A percentile compares a stretch with the other conserved stretches of the same genome.
Evolutionary conservation across 2,888 invertebrate genomes (phyloP).

Genomic region (Phengaris alcon): DNA sequence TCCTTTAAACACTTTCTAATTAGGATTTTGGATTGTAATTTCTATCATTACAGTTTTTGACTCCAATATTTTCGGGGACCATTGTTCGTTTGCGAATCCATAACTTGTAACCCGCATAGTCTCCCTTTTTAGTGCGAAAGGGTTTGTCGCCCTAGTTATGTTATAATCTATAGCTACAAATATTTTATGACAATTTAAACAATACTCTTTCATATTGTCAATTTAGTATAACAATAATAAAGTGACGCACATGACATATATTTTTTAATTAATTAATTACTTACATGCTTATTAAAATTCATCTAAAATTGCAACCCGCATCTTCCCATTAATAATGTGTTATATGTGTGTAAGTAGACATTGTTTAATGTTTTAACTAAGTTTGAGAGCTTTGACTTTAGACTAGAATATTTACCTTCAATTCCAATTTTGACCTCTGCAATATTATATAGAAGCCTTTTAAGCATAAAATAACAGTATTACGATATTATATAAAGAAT

Average conservation of each 20-base stretch:
- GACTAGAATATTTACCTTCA: too few species aligned
- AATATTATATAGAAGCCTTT: not conserved
- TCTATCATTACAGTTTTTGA: not conserved
- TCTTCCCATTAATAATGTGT: not conserved
- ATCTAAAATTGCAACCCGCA: slow-evolving; percentile 11
- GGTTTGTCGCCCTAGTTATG: not conserved
- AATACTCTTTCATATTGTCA: not conserved
- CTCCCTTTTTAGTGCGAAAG: slow-evolving; percentile 13
- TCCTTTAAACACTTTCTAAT: not conserved
- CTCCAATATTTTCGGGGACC: not conserved
- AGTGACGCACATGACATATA: not conserved
- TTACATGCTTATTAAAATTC: not conserved
- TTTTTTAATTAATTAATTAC: not conserved
- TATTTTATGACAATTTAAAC: not conserved
- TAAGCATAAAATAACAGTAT: not conserved
- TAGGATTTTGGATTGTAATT: not conserved
- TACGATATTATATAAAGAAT: not conserved
- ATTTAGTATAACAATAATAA: not conserved
- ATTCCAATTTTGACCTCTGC: not conserved
- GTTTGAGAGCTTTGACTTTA: too few species aligned
- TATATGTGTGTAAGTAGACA: not conserved
- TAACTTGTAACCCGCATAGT: not conserved
- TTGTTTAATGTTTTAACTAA: too few species aligned
- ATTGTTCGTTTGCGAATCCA: not conserved
- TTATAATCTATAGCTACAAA: not conserved